Percentiles rank a stretch among this genome's conserved stretches.
phyloP scores from a whole-genome alignment of 2,888 invertebrate species.

The Eurytoma californica region DNA sequence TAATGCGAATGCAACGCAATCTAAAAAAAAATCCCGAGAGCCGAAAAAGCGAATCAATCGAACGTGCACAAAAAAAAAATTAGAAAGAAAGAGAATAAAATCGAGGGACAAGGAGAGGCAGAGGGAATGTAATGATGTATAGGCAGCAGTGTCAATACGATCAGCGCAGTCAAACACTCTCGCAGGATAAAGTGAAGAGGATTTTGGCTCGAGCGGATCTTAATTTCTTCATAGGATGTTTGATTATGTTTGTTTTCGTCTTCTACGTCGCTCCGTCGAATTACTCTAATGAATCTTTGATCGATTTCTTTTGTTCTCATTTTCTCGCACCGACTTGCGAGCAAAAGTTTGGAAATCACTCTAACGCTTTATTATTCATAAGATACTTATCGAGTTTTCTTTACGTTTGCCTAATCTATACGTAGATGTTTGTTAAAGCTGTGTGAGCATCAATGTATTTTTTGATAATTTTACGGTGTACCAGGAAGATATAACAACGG shows the following conservation, averaged over 20 bases:
- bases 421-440: background rate
- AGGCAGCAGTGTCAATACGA: slow-evolving; percentile 50
- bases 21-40: slow-evolving; percentile 20
- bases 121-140: slow-evolving; percentile 19
- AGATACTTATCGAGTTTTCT: background rate
- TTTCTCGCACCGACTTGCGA: background rate
- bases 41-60: background rate
- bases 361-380: no score
- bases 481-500: background rate
- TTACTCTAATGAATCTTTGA: slow-evolving; percentile 6
- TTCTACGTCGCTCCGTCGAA: background rate
- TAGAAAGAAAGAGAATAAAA: background rate
- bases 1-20: slow-evolving; percentile 3
- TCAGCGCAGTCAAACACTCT: slow-evolving; percentile 49
- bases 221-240: slow-evolving; percentile 31
- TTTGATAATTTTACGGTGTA: background rate
- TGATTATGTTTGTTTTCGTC: slow-evolving; percentile 28
- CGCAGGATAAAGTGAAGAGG: slow-evolving; percentile 24
- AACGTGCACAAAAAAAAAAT: background rate
- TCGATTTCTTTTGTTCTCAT: background rate
- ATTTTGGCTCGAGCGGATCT: slow-evolving; percentile 28
- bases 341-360: no score
- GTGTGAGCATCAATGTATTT: background rate
- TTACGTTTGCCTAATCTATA: background rate
- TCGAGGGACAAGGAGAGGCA: background rate